Conservation (phyloP, 2,113 vertebrate genomes). For the Ramphastos sulfuratus region DNA sequence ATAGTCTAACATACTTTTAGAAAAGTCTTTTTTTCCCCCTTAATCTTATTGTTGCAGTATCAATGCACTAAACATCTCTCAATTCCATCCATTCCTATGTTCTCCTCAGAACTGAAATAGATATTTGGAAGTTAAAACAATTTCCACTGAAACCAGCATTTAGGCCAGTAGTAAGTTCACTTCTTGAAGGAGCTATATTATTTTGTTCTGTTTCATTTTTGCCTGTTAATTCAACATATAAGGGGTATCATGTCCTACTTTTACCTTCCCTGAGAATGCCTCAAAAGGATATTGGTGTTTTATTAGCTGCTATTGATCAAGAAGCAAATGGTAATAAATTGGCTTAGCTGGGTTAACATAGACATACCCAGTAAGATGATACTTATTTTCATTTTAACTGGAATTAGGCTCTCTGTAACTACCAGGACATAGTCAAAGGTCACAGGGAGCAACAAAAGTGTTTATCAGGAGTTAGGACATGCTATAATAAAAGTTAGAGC, state of each 20-base stretch:
- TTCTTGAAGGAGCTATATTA: not conserved
- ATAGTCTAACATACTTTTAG: not conserved
- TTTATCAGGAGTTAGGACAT: not conserved
- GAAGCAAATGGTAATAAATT: slow-evolving; percentile 39
- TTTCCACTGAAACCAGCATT: not conserved
- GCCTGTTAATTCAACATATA: not conserved
- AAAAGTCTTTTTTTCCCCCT: not conserved
- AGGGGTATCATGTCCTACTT: not conserved
- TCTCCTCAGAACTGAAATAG: not conserved
- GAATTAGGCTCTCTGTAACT: not conserved
- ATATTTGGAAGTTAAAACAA: not conserved
- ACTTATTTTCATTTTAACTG: slow-evolving; percentile 23
- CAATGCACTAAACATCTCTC: not conserved
- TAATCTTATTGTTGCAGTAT: not conserved
- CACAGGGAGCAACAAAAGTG: not conserved
- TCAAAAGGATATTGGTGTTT: not conserved
- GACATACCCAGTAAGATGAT: not conserved
- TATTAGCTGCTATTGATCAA: slow-evolving; percentile 12
- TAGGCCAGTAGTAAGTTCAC: not conserved
- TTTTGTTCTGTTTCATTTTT: slow-evolving; percentile 12
- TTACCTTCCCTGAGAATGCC: not conserved
- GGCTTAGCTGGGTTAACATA: slow-evolving; percentile 20
- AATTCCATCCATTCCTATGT: not conserved
- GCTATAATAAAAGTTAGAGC: not conserved
- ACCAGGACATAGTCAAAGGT: not conserved